A percentile compares a stretch with the other conserved stretches of the same genome.
These are phyloP conservation scores for Tachina grossa DNA, from an alignment of 2,888 invertebrate species.

Conservation along the genomic window DNA sequence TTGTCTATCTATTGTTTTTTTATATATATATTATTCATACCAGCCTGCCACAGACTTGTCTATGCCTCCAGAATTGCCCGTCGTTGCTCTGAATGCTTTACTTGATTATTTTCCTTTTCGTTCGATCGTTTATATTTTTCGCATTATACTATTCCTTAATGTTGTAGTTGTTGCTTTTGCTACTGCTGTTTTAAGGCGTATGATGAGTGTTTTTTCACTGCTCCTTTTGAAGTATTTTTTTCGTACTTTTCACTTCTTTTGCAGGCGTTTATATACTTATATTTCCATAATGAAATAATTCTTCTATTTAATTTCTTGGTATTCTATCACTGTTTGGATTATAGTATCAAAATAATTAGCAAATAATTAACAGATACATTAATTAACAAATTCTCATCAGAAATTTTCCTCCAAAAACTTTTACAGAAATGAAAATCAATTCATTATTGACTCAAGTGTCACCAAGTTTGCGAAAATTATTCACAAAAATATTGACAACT, in stretches of 20 bases:
- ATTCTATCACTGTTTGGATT: slow-evolving; percentile 65
- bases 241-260: slow-evolving; percentile 69
- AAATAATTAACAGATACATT: slow-evolving; percentile 46
- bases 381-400: slow-evolving; percentile 65
- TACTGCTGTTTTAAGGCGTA: slow-evolving; percentile 74
- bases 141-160: slow-evolving; percentile 66
- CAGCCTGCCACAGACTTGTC: slow-evolving; percentile 48
- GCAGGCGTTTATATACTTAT: slow-evolving; percentile 66
- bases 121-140: slow-evolving; percentile 66
- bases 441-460: slow-evolving; percentile 63
- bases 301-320: slow-evolving; percentile 58
- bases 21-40: slow-evolving; percentile 27
- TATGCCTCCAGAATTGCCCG: slow-evolving; percentile 64
- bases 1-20: slow-evolving; percentile 31
- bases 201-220: slow-evolving; percentile 72
- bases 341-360: slow-evolving; percentile 56
- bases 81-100: slow-evolving; percentile 56
- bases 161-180: slow-evolving; percentile 68
- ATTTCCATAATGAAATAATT: slow-evolving; percentile 63
- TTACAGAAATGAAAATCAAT: slow-evolving; percentile 70
- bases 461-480: slow-evolving; percentile 59
- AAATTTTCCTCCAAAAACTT: slow-evolving; percentile 54
- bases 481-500: slow-evolving; percentile 48
- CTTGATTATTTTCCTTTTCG: slow-evolving; percentile 65
- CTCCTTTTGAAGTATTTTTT: slow-evolving; percentile 65